Conservation (phyloP, 2,113 vertebrate species). For the Globicephala melas region DNA sequence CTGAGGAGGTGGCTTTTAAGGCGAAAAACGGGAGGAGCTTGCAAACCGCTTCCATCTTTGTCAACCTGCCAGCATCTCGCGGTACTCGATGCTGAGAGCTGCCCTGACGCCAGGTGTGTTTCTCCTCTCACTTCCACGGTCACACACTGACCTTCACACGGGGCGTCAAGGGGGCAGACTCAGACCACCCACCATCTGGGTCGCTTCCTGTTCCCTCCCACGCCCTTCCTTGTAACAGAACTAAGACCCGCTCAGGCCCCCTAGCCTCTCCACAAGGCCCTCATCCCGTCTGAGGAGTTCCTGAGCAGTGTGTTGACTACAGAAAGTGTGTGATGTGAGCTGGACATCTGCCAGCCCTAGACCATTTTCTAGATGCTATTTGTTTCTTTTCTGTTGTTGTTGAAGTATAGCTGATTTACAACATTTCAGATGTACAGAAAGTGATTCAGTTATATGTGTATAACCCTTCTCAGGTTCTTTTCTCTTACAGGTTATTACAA, state of each 20-base stretch:
- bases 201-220: not conserved
- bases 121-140: not conserved
- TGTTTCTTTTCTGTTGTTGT: no score
- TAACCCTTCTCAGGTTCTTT: not conserved
- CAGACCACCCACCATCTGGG: not conserved
- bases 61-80: not conserved
- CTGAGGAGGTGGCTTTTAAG: not conserved
- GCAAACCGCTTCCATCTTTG: not conserved
- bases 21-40: not conserved
- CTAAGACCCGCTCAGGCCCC: not conserved
- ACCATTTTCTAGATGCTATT: not conserved
- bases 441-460: not conserved
- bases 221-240: not conserved
- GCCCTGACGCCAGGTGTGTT: not conserved
- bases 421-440: not conserved
- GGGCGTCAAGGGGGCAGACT: not conserved
- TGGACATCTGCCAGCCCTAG: not conserved
- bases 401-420: not conserved
- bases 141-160: not conserved
- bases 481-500: not conserved
- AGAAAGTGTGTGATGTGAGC: fast-evolving
- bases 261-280: fast-evolving
- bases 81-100: fast-evolving
- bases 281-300: not conserved
- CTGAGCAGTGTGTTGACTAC: fast-evolving